Percentiles rank a stretch among this genome's conserved stretches.
Evolutionary conservation across 2,113 vertebrate genomes (phyloP).

Genomic region (Sprattus sprattus): DNA sequence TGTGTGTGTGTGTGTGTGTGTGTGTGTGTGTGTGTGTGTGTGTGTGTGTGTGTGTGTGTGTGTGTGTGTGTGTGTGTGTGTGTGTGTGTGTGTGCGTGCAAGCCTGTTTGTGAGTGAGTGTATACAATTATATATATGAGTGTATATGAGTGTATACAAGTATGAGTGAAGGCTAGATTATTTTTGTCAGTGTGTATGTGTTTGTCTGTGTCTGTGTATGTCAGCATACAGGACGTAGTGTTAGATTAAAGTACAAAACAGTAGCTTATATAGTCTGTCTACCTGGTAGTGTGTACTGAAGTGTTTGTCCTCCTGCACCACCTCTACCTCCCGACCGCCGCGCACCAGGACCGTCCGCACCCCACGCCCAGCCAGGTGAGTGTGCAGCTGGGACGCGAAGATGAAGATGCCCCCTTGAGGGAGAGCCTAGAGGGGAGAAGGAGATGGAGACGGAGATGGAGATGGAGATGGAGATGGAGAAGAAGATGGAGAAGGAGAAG

Average conservation of each 20-base stretch:
- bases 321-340: constrained; percentile 70
- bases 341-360: constrained; percentile 82
- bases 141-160: not conserved
- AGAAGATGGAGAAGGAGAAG: not conserved
- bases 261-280: constrained; percentile 10
- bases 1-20: constrained; percentile 22
- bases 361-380: constrained; percentile 83
- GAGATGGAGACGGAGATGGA: no score
- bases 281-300: constrained; percentile 97
- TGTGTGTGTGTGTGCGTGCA: not conserved
- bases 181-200: not conserved
- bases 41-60: no score
- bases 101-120: not conserved
- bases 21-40: not conserved
- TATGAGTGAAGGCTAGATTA: not conserved
- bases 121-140: not conserved
- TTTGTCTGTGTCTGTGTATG: not conserved
- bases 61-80: not conserved
- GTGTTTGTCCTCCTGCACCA: constrained; percentile 88
- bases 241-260: not conserved
- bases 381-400: constrained; percentile 96
- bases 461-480: not conserved
- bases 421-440: constrained; percentile 73
- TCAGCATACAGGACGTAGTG: not conserved
- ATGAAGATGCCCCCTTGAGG: constrained; percentile 80